Evolutionary conservation across 2,888 invertebrate genomes (phyloP).

Genomic region (Seira ritae): DNA sequence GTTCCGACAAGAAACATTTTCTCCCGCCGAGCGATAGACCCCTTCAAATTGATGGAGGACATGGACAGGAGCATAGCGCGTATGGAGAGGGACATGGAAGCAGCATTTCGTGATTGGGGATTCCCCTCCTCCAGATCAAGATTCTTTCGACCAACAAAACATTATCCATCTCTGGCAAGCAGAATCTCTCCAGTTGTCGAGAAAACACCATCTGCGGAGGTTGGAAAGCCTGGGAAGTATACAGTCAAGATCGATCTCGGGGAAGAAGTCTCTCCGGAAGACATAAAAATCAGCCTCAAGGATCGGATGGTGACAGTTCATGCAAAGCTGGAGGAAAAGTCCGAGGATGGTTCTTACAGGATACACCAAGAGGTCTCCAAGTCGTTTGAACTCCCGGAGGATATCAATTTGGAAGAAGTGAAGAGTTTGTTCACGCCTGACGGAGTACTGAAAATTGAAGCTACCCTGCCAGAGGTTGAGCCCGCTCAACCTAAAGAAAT

Average conservation of each 20-base stretch:
- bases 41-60: slow-evolving; percentile 41
- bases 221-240: slow-evolving; percentile 66
- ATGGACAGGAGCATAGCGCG: slow-evolving; percentile 61
- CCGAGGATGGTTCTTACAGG: slow-evolving; percentile 69
- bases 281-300: slow-evolving; percentile 73
- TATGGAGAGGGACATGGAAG: slow-evolving; percentile 60
- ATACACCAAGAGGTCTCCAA: slow-evolving; percentile 73
- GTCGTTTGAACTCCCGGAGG: slow-evolving; percentile 73
- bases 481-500: slow-evolving; percentile 69
- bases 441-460: slow-evolving; percentile 74
- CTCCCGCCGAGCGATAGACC: slow-evolving; percentile 18
- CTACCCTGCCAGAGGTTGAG: slow-evolving; percentile 63
- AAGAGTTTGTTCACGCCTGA: slow-evolving; percentile 72
- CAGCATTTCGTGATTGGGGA: slow-evolving; percentile 33
- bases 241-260: slow-evolving; percentile 71
- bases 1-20: slow-evolving; percentile 23
- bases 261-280: slow-evolving; percentile 72
- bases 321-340: slow-evolving; percentile 71
- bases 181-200: slow-evolving; percentile 36
- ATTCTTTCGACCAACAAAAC: background rate
- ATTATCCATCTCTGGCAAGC: background rate
- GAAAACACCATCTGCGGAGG: slow-evolving; percentile 29
- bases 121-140: background rate
- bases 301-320: slow-evolving; percentile 68
- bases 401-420: slow-evolving; percentile 70